Evolutionary conservation across 2,797 vertebrate species (phyloP).

Genomic region (Pyrocephalus nanus): DNA sequence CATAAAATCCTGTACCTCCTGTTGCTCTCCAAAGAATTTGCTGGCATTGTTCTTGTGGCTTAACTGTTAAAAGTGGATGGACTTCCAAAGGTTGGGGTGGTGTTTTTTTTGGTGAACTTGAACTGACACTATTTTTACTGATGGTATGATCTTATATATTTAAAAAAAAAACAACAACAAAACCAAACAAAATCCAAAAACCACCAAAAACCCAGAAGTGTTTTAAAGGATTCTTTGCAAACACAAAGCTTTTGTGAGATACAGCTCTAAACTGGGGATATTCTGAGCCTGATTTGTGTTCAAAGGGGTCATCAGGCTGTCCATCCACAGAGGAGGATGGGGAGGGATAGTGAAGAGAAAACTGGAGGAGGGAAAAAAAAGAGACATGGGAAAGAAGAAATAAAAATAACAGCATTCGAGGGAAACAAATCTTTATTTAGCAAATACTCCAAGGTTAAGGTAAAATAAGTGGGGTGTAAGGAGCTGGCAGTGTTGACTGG

Average conservation of each 20-base stretch:
- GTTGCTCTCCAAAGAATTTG: slow-evolving; percentile 63
- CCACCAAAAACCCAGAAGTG: accelerated
- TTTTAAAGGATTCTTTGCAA: neutral
- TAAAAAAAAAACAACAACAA: neutral
- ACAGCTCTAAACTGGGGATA: accelerated
- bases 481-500: neutral
- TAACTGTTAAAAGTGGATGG: neutral
- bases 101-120: neutral
- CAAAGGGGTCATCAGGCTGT: neutral
- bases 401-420: neutral
- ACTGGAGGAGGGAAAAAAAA: neutral
- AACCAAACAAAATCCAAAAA: no score
- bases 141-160: neutral
- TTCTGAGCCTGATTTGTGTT: neutral
- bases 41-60: slow-evolving; percentile 65
- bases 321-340: neutral
- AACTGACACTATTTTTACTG: neutral
- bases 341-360: neutral
- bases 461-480: neutral
- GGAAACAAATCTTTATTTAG: neutral
- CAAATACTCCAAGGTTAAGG: neutral
- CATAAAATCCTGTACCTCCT: slow-evolving; percentile 56
- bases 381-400: neutral
- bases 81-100: neutral
- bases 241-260: neutral